Base-by-base conservation (phyloP, 2,888 invertebrate genomes). In the Drosophila niveifrons region DNA sequence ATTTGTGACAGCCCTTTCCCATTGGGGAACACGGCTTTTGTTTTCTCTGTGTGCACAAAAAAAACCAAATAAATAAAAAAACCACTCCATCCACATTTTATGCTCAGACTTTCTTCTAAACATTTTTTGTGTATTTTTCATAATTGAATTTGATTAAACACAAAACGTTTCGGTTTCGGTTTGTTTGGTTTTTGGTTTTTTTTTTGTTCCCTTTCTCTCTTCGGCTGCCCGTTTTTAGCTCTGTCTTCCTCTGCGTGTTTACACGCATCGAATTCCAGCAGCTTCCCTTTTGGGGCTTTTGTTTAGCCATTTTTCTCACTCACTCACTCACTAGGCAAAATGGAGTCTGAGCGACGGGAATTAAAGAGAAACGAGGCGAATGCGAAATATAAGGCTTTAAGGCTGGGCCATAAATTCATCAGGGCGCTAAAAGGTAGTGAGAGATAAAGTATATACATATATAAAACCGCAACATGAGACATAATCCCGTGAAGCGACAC, bases 141-240 rank as follows among this genome's bases (percentile, higher is more conserved):
- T 81, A 86, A 84, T 88, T 78, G 74, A 76, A 81, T 83, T 88
- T 83, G 84, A 72, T 81, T 74, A 83, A 83, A 76, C 68, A 57
- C 63, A 74, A 62, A 71, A 66, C 72, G 64, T 62, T 79, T 79
- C 66, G 57, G 53, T 65, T 71, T 80, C 70, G 62, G 57, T 66
- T 71, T 56, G 50, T 67, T 78, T 75, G 59, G 64, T 72, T 68
- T 81, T 58, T 64, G 63, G 64, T 71, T 68, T 68, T 44, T 34
- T 34, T 68, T 44, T 34, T 34, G 31, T 17, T 36, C 10, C 23
- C 44, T 13, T 1, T 17, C 7, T 8, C 34, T 9, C 13, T 8
- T 2, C 15, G 7, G 23, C 17, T 7, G 1, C 23, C 9, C n/a
- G 23, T 23, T 17, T 2, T 15, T 15, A 11, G 17, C 41, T 46